Base-by-base conservation (phyloP, 1,140 invertebrate species). In the Bombus consobrinus region DNA sequence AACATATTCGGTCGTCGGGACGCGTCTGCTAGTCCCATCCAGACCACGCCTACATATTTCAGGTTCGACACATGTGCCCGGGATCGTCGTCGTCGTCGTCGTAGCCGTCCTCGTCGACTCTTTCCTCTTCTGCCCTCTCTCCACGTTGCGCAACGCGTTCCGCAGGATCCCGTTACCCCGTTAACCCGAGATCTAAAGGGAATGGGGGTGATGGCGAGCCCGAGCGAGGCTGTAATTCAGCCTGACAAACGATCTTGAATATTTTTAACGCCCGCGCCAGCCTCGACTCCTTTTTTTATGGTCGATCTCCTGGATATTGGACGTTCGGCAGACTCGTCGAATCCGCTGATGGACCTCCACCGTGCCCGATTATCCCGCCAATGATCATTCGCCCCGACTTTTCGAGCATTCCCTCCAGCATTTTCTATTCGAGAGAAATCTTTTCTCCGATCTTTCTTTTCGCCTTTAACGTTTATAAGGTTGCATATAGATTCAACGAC, bases 11-110 rank as follows among this genome's bases (percentile, higher is more conserved):
- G 91, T 93, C 93, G 94, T 94, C 93, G 94, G 88, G 90, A 92
- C 85, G 94, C 94, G 94, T 95, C 94, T 95, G 94, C 92, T 95
- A 93, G 91, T 92, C 90, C 87, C 88, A 79, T 91, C 87, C 87
- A 93, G 92, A 94, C 95, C 95, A 95, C 95, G 95, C 95, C 95
- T 95, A 95, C 94, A 95, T 95, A 95, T 95, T 95, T 95, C 94
- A 95, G 94, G 91, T 95, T 95, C 94, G 95, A 95, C 95, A 95
- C 95, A 95, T 95, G 94, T 95, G 94, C 90, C 90, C 34, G 81
- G 87, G 87, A 90, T 89, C 87, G 87, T 90, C 85, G 89, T 88
- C 90, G 82, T 72, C 77, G 82, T 72, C 81, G 83, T 66, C 81
- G 82, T 77, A 53, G 76, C 37, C 84, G 88, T 76, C 80, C 81